Base-by-base conservation (phyloP, 2,113 vertebrate species). In the Tretioscincus oriximinensis region DNA sequence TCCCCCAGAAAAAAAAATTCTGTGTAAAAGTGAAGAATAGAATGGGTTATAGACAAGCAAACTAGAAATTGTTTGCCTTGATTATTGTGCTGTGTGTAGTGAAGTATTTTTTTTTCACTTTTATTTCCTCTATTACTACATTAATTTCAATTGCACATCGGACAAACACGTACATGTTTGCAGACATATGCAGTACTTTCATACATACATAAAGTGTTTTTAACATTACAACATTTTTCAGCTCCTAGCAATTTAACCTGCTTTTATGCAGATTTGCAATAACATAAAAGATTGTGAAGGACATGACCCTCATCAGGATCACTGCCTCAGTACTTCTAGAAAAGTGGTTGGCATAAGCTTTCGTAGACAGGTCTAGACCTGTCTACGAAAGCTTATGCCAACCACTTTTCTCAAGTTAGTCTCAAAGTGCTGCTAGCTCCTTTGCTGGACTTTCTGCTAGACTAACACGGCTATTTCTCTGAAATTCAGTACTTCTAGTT, bases 41-140 rank as follows among this genome's bases (percentile, higher is more conserved):
- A 47, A 5, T 12, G 74, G 64, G 68, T 58, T 70, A 72, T 73
- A 0, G 1, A 75, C 22, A 78, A 82, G 54, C 77, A 51, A 9
- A 78, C 9, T 77, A n/a, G 45, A 68, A 82, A 86, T 82, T 0
- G 5, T 89, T 85, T 89, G 1, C 5, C 71, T 77, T 80, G 70
- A 80, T 79, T 60, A 78, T 9, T 16, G 61, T 16, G 65, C 73
- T 80, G 58, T 8, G 8, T 89, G 85, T 9, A 26, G 1, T 69
- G 3, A 4, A 24, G 28, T 75, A 81, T 74, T 11, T 14, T 74
- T 11, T 14, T 5, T 26, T 0, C 1, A 51, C 26, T 71, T 1
- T 1, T 22, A 61, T 0, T 16, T 68, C 86, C 54, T 72, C 4
- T 54, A 1, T 45, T 61, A 76, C 77, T 45, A 1, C n/a, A 49